phyloP scores from a whole-genome alignment of 2,113 vertebrate species.

The Festucalex cinctus region DNA sequence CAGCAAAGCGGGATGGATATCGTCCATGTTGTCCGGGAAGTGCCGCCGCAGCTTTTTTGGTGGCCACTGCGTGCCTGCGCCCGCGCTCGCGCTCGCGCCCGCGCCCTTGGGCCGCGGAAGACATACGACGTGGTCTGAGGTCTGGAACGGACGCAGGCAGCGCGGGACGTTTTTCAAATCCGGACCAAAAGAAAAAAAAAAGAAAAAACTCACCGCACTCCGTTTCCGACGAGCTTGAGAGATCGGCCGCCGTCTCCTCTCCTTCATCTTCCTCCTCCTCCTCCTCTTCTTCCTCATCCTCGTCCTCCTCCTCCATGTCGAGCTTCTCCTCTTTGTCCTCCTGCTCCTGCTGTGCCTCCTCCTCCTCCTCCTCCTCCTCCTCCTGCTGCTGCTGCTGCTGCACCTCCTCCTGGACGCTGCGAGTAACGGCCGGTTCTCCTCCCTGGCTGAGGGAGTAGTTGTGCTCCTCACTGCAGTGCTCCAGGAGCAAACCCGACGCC shows the following conservation, averaged over 20 bases:
- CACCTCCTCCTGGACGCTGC: constrained; percentile 43
- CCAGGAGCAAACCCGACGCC: constrained; percentile 39
- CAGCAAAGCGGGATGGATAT: background rate
- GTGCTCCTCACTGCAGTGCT: constrained; percentile 72
- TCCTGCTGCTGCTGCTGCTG: constrained; percentile 21
- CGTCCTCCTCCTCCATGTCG: constrained; percentile 28
- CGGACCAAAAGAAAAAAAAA: background rate
- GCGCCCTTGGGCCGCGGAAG: constrained; percentile 1
- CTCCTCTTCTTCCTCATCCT: constrained; percentile 32
- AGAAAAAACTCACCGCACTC: constrained; percentile 68
- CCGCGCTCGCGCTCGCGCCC: background rate
- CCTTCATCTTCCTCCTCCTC: constrained; percentile 32
- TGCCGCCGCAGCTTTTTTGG: constrained; percentile 25
- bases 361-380: constrained; percentile 27
- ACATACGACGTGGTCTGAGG: constrained; percentile 23
- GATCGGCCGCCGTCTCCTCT: constrained; percentile 55
- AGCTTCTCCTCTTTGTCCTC: constrained; percentile 34
- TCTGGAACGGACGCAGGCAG: constrained; percentile 31
- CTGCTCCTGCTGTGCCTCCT: constrained; percentile 28
- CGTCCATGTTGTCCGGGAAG: constrained; percentile 22
- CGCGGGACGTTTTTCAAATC: constrained; percentile 10
- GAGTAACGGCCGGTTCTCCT: constrained; percentile 31
- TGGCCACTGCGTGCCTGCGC: constrained; percentile 4
- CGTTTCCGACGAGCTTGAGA: constrained; percentile 66
- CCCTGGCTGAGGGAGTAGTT: constrained; percentile 72